Conservation (phyloP, 2,888 invertebrate genomes). For the Dinocampus coccinellae region DNA sequence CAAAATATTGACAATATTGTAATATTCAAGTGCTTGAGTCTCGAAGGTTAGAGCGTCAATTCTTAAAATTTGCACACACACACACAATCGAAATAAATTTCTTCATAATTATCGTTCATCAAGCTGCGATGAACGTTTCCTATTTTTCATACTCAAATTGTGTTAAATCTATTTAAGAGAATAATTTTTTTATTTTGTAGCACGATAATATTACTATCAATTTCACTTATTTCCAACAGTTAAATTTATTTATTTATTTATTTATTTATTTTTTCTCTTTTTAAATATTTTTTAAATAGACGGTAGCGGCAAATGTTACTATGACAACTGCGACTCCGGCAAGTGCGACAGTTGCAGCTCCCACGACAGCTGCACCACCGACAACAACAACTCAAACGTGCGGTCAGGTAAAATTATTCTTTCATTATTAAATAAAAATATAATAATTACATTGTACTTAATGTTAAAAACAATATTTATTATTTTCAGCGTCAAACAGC, state of each 20-base stretch:
- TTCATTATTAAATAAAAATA: not conserved
- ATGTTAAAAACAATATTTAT: conserved; percentile 13
- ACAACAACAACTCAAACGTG: conserved; percentile 64
- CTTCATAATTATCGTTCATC: not conserved
- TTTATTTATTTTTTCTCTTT: conserved; percentile 21
- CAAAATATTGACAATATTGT: not conserved
- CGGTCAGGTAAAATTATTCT: conserved; percentile 54
- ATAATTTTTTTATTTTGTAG: not conserved
- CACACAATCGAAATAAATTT: too few relatives aligned
- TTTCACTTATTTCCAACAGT: not conserved
- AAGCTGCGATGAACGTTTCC: not conserved
- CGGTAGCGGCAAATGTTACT: conserved; percentile 64
- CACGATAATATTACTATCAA: not conserved
- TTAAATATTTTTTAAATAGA: conserved; percentile 53
- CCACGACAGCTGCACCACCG: conserved; percentile 61
- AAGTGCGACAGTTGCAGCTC: conserved; percentile 62
- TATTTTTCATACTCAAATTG: not conserved
- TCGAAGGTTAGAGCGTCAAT: not conserved
- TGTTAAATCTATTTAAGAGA: not conserved
- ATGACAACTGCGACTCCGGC: conserved; percentile 64
- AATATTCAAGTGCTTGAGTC: not conserved
- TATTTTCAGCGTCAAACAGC: conserved; percentile 71
- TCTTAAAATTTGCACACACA: not conserved
- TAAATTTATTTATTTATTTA: not conserved
- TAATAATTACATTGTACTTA: not conserved